Conservation (phyloP, 2,113 vertebrate genomes). For the Globicephala melas region DNA sequence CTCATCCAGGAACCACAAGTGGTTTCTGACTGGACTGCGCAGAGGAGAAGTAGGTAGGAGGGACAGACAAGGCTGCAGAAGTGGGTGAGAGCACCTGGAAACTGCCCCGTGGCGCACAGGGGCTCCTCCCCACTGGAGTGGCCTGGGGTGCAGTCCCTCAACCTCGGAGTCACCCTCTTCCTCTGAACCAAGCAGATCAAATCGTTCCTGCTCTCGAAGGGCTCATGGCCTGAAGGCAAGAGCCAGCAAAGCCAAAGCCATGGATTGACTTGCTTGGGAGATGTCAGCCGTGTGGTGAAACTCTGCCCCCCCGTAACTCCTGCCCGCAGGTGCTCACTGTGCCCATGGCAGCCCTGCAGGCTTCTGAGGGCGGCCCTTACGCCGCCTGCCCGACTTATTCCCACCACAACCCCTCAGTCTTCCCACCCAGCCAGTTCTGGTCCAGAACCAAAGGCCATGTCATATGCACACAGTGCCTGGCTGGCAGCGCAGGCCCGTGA, state of each 20-base stretch:
- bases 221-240: background rate
- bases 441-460: background rate
- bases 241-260: background rate
- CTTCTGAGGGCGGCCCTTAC: background rate
- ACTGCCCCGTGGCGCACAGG: background rate
- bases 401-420: background rate
- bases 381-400: fast-evolving
- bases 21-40: background rate
- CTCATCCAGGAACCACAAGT: background rate
- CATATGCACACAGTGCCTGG: background rate
- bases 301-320: background rate
- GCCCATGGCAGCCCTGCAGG: background rate
- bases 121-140: background rate
- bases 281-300: background rate
- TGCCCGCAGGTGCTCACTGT: background rate
- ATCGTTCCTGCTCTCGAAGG: background rate
- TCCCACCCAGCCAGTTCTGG: background rate
- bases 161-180: background rate
- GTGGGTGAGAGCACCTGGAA: background rate
- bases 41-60: background rate
- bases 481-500: background rate
- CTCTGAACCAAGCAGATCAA: background rate
- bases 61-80: background rate
- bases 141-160: background rate
- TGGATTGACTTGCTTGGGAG: background rate